These are phyloP conservation scores for Stichodactyla helianthus DNA, from an alignment of 64 coral and sea anemone species.

Conservation along the genomic window DNA sequence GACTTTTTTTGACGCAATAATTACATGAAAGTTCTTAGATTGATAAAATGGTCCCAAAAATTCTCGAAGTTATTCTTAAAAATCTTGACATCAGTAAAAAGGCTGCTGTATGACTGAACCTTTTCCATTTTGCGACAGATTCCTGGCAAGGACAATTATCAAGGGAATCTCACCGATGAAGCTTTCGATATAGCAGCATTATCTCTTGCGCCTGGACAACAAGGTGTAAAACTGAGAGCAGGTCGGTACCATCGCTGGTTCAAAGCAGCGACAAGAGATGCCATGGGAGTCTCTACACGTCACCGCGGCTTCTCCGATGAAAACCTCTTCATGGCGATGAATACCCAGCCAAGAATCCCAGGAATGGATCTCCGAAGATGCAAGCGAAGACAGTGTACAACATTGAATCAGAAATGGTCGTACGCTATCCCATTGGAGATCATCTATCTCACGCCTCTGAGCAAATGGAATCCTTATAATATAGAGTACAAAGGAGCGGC, in stretches of 20 bases:
- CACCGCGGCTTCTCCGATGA: constrained; percentile 62
- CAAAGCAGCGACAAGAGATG: constrained; percentile 52
- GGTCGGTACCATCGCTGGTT: constrained; percentile 71
- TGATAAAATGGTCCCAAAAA: no score
- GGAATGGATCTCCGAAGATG: constrained; percentile 39
- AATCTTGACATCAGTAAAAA: not conserved
- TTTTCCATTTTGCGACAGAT: constrained; percentile 14
- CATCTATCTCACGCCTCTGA: constrained; percentile 68
- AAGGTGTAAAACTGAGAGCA: constrained; percentile 36
- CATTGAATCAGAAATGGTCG: constrained; percentile 36
- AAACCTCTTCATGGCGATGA: constrained; percentile 80
- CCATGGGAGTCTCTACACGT: constrained; percentile 43
- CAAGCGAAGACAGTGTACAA: constrained; percentile 7
- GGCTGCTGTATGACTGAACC: not conserved
- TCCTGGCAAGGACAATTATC: constrained; percentile 72
- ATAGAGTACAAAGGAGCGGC: constrained; percentile 58
- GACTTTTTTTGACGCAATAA: no score
- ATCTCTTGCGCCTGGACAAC: constrained; percentile 14
- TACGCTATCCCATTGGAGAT: constrained; percentile 76
- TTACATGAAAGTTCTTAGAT: no score
- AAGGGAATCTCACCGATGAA: constrained; percentile 43
- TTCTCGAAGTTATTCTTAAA: no score
- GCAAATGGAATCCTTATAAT: constrained; percentile 71
- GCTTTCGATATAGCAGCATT: constrained; percentile 45
- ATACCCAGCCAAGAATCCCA: constrained; percentile 46